Evolutionary conservation across 2,113 vertebrate genomes (phyloP).

Genomic region (Callopanchax toddi): DNA sequence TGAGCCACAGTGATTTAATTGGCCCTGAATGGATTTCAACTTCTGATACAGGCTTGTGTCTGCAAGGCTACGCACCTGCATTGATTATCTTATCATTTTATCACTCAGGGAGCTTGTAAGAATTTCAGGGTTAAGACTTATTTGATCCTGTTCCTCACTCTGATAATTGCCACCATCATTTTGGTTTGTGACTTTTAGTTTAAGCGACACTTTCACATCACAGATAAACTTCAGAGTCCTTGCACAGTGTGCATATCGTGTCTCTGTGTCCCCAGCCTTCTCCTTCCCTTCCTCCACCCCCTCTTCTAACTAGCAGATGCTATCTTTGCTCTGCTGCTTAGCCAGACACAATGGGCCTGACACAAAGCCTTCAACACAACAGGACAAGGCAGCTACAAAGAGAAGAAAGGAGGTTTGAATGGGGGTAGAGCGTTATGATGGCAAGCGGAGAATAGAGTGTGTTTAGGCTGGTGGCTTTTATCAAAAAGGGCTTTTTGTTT

Average conservation of each 20-base stretch:
- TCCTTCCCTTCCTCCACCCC: constrained; percentile 16
- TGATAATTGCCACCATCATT: constrained; percentile 12
- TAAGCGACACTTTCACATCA: constrained; percentile 33
- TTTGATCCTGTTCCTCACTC: background rate
- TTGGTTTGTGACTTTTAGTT: constrained; percentile 21
- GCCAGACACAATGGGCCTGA: constrained; percentile 61
- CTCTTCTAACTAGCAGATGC: constrained; percentile 63
- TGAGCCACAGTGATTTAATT: constrained; percentile 23
- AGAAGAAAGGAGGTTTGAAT: constrained; percentile 53
- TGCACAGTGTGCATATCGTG: constrained; percentile 40
- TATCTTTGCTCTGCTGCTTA: constrained; percentile 59
- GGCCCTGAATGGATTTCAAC: constrained; percentile 25
- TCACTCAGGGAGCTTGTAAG: background rate
- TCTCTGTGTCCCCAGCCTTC: constrained; percentile 24
- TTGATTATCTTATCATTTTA: background rate
- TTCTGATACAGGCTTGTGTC: constrained; percentile 16
- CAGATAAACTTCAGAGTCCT: constrained; percentile 39
- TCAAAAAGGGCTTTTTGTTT: constrained; percentile 63
- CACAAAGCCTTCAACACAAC: constrained; percentile 67
- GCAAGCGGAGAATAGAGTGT: constrained; percentile 50
- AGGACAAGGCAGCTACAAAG: constrained; percentile 56
- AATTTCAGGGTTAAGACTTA: background rate
- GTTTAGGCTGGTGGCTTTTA: constrained; percentile 65
- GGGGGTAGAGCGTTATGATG: constrained; percentile 38
- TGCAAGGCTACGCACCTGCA: background rate